Base-by-base conservation (phyloP, 2,797 vertebrate genomes). In the Parotocinclus haroldoi region DNA sequence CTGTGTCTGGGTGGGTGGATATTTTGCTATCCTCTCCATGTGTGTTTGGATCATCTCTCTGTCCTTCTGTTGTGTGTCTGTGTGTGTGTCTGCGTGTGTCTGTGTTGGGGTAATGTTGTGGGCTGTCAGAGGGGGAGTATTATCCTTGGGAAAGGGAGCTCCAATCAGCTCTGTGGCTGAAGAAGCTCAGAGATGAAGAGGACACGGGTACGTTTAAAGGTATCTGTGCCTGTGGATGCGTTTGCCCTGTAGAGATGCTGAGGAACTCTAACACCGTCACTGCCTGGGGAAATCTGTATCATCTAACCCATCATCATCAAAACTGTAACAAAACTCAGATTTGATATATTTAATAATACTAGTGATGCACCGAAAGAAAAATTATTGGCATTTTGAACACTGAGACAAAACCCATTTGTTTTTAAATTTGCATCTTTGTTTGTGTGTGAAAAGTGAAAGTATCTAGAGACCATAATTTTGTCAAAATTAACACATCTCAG, bases 101-200 rank as follows among this genome's bases (percentile, higher is more conserved):
- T 68, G 61, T 53, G 53, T 53, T 60, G 59, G 72, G 75, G 70
- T 71, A 66, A 74, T 48, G 68, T 57, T 65, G 61, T 72, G 68
- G 73, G 81, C 85, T 92, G 90, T 85, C 92, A 98, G 95, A 95
- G 91, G 95, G 95, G 58, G 93, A 94, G 89, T 96, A 97, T 90
- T 93, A 89, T 84, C 95, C 97, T 74, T 93, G 92, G 96, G 90
- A 94, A 77, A 93, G 75, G 85, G 95, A 97, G 83, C 91, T 94
- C 78, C 92, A 92, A 86, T 93, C 93, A 84, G 92, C 93, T 83
- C 89, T 92, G 68, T 95, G 93, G 95, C 91, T 94, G 79, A 91
- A 93, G 77, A 92, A 72, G 83, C 88, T 96, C 48, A 87, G 88
- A 86, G 82, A 93, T 49, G 93, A 96, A 93, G 93, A 96, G 85